A percentile compares a stretch with the other conserved stretches of the same genome.
Conservation (phyloP, 2,113 vertebrate species). For the Orthonyx spaldingii region DNA sequence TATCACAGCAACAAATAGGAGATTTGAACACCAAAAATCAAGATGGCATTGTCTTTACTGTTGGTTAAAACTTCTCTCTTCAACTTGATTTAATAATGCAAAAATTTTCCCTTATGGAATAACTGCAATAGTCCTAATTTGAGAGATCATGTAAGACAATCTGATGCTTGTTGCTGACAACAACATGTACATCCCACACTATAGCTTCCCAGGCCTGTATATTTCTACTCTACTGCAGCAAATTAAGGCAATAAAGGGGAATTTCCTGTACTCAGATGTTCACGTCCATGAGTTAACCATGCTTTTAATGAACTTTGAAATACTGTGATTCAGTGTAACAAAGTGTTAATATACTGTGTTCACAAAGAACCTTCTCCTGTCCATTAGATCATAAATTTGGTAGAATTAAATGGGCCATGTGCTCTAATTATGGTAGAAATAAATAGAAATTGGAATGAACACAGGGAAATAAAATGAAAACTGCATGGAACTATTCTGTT, state of each 20-base stretch:
- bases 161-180: not conserved
- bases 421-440: conserved; percentile 32
- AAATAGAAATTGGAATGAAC: conserved; percentile 26
- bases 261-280: not conserved
- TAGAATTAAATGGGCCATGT: conserved; percentile 22
- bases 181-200: not conserved
- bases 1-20: not conserved
- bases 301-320: conserved; percentile 17
- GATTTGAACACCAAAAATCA: not conserved
- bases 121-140: not conserved
- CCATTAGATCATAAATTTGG: conserved; percentile 22
- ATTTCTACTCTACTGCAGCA: not conserved
- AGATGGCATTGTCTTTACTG: not conserved
- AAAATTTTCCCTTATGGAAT: not conserved
- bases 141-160: not conserved
- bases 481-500: not conserved
- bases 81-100: conserved; percentile 26
- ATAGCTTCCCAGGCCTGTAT: not conserved
- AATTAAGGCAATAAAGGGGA: not conserved
- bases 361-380: not conserved
- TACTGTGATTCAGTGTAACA: not conserved
- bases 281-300: not conserved
- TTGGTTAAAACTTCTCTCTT: conserved; percentile 23
- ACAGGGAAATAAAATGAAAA: conserved; percentile 21
- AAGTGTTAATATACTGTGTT: not conserved